Evolutionary conservation across 2,888 invertebrate species (phyloP).

Genomic region (Andrena fulva): DNA sequence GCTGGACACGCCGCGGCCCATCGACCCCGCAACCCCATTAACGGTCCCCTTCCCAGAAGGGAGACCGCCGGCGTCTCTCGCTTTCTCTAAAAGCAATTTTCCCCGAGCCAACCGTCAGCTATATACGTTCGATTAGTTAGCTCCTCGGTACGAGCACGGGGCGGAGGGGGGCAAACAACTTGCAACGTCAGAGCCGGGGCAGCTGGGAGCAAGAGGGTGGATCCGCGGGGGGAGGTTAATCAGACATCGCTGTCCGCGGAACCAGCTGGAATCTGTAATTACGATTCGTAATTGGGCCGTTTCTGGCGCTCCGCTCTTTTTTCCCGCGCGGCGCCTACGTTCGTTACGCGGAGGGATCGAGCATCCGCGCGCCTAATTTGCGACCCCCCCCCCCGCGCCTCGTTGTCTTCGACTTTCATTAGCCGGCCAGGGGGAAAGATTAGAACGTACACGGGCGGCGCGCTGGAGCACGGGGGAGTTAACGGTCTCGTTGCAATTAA

Average conservation of each 20-base stretch:
- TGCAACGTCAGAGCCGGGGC: constrained; percentile 36
- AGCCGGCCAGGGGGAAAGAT: constrained; percentile 19
- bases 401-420: constrained; percentile 28
- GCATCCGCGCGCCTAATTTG: constrained; percentile 16
- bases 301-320: constrained; percentile 7
- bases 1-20: constrained; percentile 1
- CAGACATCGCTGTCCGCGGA: constrained; percentile 34
- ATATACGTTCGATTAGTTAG: background rate
- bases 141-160: background rate
- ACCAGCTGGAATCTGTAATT: constrained; percentile 57
- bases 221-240: constrained; percentile 43
- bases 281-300: constrained; percentile 58
- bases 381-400: background rate
- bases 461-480: constrained; percentile 1
- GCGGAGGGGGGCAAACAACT: constrained; percentile 37
- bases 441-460: constrained; percentile 13
- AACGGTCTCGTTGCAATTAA: constrained; percentile 28
- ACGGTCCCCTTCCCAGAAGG: constrained; percentile 27
- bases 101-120: background rate
- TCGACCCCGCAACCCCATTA: constrained; percentile 28
- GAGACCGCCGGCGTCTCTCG: background rate
- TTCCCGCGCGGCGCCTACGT: background rate
- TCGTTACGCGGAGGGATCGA: constrained; percentile 11
- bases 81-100: constrained; percentile 11
- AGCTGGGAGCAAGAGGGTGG: constrained; percentile 34